Evolutionary conservation across 2,113 vertebrate species (phyloP).

Genomic region (Dasyurus viverrinus): DNA sequence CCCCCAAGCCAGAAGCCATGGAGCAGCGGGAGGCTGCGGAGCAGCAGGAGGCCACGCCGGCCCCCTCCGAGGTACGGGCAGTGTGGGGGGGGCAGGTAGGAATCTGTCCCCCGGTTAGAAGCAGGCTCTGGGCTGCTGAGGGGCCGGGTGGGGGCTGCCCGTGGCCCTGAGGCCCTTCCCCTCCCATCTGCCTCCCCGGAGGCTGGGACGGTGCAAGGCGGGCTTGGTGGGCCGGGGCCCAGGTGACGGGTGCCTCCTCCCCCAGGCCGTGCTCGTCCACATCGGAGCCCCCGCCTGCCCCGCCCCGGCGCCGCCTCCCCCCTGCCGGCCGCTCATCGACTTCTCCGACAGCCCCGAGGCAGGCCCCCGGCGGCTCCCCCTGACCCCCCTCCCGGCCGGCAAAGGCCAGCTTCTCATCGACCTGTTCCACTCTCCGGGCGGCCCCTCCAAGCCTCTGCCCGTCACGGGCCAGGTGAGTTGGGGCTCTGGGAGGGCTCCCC

Average conservation of each 20-base stretch:
- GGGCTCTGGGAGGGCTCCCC: too few relatives aligned
- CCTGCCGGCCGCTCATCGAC: slow-evolving; percentile 79
- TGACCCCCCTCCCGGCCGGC: slow-evolving; percentile 57
- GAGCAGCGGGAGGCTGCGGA: background rate
- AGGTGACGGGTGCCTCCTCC: background rate
- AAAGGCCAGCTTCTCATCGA: slow-evolving; percentile 82
- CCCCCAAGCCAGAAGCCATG: too few relatives aligned
- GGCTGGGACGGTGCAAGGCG: too few relatives aligned
- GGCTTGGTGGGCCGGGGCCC: background rate
- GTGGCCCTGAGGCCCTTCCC: too few relatives aligned
- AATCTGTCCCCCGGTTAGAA: background rate
- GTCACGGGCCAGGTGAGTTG: slow-evolving; percentile 76
- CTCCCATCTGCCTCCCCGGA: too few relatives aligned
- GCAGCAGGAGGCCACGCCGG: background rate
- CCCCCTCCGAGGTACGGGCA: slow-evolving; percentile 65
- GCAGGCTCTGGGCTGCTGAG: too few relatives aligned
- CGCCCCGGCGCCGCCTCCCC: rapidly evolving
- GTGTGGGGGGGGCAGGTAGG: background rate
- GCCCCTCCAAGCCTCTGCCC: slow-evolving; percentile 52
- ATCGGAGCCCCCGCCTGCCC: slow-evolving; percentile 44
- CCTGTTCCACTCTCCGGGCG: slow-evolving; percentile 82
- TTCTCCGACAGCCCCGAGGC: slow-evolving; percentile 81
- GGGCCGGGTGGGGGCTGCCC: too few relatives aligned
- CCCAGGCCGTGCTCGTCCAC: slow-evolving; percentile 80
- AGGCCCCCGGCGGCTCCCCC: slow-evolving; percentile 10